These are phyloP conservation scores for Xestia ashworthii DNA, from an alignment of 2,888 invertebrate species.

Conservation along the genomic window DNA sequence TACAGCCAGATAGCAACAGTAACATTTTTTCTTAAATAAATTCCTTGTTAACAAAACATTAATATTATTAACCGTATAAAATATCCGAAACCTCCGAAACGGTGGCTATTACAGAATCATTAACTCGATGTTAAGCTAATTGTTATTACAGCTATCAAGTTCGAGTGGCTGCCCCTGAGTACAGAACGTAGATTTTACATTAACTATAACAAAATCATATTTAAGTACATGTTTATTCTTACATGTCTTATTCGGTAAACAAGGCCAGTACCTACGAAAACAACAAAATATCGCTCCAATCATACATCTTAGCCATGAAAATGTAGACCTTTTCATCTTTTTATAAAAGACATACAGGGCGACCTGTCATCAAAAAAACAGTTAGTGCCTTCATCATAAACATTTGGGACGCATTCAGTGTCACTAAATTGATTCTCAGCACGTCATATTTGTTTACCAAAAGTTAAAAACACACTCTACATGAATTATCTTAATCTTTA, in stretches of 20 bases:
- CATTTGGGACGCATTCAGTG: neutral
- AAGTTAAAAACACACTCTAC: neutral
- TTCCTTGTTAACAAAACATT: constrained; percentile 11
- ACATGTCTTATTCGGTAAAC: constrained; percentile 1
- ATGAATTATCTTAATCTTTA: constrained; percentile 37
- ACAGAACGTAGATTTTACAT: constrained; percentile 13
- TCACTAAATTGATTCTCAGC: neutral
- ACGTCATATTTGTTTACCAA: constrained; percentile 3
- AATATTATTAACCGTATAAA: constrained; percentile 13
- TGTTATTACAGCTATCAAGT: constrained; percentile 51
- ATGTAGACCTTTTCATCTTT: neutral
- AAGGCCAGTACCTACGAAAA: neutral
- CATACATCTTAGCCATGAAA: neutral
- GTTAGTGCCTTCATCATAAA: neutral
- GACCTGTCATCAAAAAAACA: neutral
- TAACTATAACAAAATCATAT: constrained; percentile 14
- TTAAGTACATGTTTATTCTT: neutral
- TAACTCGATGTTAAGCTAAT: constrained; percentile 47
- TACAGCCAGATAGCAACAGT: neutral
- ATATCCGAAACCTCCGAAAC: constrained; percentile 30
- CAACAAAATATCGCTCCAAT: neutral
- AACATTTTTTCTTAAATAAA: neutral
- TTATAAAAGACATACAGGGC: neutral
- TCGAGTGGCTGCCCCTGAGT: constrained; percentile 55
- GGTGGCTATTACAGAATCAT: constrained; percentile 38